Conservation (phyloP, 2,797 vertebrate species). For the Picus viridis region DNA sequence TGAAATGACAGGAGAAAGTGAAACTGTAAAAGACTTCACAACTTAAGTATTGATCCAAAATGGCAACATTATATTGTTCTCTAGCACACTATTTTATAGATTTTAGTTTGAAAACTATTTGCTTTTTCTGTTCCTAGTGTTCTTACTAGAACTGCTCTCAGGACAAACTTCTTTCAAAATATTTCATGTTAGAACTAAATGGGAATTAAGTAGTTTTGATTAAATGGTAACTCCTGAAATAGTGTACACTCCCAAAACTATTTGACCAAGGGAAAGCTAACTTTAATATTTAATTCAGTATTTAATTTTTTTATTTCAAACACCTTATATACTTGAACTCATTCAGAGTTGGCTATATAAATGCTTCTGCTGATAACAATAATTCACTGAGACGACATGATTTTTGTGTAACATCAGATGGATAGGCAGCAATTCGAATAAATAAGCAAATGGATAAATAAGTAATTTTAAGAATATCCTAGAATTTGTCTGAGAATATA, state of each 20-base stretch:
- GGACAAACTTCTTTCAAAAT: neutral
- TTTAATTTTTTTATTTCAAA: neutral
- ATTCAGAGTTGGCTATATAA: neutral
- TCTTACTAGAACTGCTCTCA: neutral
- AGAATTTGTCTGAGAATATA: neutral
- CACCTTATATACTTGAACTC: neutral
- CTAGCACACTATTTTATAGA: neutral
- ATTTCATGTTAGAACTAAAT: neutral
- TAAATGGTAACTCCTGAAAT: neutral
- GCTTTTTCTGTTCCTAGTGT: neutral
- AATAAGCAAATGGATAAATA: neutral
- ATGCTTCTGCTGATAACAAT: neutral
- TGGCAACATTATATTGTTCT: neutral
- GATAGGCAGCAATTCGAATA: neutral
- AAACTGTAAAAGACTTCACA: neutral
- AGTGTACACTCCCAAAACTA: neutral
- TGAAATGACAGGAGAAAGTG: neutral
- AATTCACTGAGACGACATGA: neutral
- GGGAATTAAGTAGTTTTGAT: neutral
- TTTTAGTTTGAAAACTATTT: neutral
- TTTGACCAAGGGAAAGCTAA: neutral
- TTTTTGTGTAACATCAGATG: neutral
- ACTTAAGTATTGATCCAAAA: neutral
- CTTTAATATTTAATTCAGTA: neutral
- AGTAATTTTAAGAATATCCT: neutral